A percentile compares a stretch with the other conserved stretches of the same genome.
These are phyloP conservation scores for Epirrita christyi DNA, from an alignment of 2,888 invertebrate genomes.

Conservation along the genomic window DNA sequence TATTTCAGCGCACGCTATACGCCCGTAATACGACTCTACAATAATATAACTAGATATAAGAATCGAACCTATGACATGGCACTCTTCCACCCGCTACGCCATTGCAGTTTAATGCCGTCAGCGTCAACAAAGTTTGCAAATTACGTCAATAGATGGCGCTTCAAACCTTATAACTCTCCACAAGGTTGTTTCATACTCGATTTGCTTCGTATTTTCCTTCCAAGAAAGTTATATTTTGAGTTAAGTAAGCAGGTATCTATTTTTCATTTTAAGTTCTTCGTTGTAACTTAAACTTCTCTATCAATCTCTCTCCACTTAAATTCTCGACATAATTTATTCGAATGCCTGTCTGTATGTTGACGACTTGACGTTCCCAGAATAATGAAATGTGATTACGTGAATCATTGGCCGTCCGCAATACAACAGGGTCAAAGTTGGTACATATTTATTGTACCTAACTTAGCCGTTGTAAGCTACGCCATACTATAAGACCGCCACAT, in stretches of 20 bases:
- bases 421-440: slow-evolving; percentile 25
- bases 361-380: slow-evolving; percentile 23
- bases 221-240: neutral
- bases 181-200: neutral
- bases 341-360: slow-evolving; percentile 6
- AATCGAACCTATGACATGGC: slow-evolving; percentile 1
- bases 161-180: neutral
- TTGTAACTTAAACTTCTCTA: neutral
- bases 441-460: slow-evolving; percentile 3
- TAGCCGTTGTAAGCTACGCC: too few relatives aligned
- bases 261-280: neutral
- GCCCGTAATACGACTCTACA: too few relatives aligned
- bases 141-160: slow-evolving; percentile 19
- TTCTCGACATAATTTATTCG: neutral
- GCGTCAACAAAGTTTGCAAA: slow-evolving; percentile 9
- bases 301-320: neutral
- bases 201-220: neutral
- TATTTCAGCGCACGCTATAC: too few relatives aligned
- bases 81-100: neutral
- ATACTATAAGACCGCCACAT: too few relatives aligned
- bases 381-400: slow-evolving; percentile 25
- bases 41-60: neutral
- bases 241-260: neutral
- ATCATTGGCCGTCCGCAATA: slow-evolving; percentile 19
- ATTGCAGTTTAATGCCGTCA: neutral